Evolutionary conservation across 2,797 vertebrate genomes (phyloP), one percentile per base, ranked within the genome.

Genomic region (Rachycentron canadum): DNA sequence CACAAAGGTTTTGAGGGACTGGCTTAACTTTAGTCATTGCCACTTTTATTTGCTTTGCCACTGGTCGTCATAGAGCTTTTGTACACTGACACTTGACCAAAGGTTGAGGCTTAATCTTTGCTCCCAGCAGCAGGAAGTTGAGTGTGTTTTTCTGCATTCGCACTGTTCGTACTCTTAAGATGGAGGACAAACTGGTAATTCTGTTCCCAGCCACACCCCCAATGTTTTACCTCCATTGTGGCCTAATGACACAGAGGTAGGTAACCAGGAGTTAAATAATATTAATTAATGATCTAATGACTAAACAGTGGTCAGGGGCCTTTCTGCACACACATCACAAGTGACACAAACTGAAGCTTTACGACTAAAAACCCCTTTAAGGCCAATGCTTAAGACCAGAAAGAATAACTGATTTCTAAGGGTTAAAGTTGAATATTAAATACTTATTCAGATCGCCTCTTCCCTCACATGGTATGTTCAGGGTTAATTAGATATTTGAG

Each of bases 11-110:
- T 53, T 34, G 63, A 75, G 59, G 58, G 82, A 78, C 23, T 55
- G 72, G 6, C 61, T 63, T 43, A 13, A 30, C 28, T 47, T 53
- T 25, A 0, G 7, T 69, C 65, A 17, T 25, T 70, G 57, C 66
- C n/a, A 5, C 49, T 50, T 50, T 12, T 81, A 67, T 88, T 88
- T 85, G 64, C 71, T 78, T 78, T 82, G 77, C 55, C 50, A n/a
- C 73, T 28, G 10, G 5, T 67, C 8, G 21, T 72, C 71, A 28
- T 7, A 9, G 59, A 19, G 55, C 69, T 73, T 82, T 69, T 69
- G 75, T 59, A 23, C 21, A 23, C 17, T 10, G 1, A 61, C 71
- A 11, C 78, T 87, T 60, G 60, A 82, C 73, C 71, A 71, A 83
- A 86, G 82, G 72, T 85, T 84, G 61, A 19, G 70, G 30, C 53